These are phyloP conservation scores for Lacanobia wlatinum DNA, from an alignment of 2,888 invertebrate species.

Conservation along the genomic window DNA sequence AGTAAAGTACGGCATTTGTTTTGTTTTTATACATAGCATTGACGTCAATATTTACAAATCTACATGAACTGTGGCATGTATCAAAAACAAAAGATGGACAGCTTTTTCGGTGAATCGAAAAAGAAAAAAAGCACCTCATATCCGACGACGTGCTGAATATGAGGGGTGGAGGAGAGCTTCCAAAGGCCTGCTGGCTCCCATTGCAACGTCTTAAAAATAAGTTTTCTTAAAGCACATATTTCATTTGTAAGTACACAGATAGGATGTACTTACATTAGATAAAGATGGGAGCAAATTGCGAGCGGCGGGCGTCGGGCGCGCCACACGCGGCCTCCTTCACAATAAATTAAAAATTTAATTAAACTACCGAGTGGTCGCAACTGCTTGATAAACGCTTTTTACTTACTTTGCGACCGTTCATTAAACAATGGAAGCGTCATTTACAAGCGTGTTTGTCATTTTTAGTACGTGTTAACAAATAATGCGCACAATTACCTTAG, in stretches of 20 bases:
- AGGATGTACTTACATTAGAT: conserved; percentile 66
- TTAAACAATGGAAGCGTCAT: conserved; percentile 66
- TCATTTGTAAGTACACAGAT: conserved; percentile 59
- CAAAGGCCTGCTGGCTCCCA: no score
- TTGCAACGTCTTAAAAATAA: no score
- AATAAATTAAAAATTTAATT: conserved; percentile 89
- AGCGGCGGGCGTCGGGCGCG: conserved; percentile 68
- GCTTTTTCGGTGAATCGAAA: no score
- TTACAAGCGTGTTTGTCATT: conserved; percentile 57
- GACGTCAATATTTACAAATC: no score
- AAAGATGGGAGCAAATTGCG: conserved; percentile 79
- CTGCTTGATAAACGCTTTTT: conserved; percentile 85
- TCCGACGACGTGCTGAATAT: no score
- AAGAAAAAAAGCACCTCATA: no score
- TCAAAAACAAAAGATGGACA: no score
- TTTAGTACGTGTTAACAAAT: conserved; percentile 44
- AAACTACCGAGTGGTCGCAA: conserved; percentile 84
- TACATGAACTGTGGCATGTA: no score
- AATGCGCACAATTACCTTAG: conserved; percentile 7
- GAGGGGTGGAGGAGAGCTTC: no score
- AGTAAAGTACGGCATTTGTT: no score
- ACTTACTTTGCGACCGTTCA: conserved; percentile 78
- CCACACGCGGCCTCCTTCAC: conserved; percentile 81
- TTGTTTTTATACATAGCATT: no score
- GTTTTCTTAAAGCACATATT: conserved; percentile 47